Base-by-base conservation (phyloP, 1,140 invertebrate genomes). In the Tetraneura akinire region DNA sequence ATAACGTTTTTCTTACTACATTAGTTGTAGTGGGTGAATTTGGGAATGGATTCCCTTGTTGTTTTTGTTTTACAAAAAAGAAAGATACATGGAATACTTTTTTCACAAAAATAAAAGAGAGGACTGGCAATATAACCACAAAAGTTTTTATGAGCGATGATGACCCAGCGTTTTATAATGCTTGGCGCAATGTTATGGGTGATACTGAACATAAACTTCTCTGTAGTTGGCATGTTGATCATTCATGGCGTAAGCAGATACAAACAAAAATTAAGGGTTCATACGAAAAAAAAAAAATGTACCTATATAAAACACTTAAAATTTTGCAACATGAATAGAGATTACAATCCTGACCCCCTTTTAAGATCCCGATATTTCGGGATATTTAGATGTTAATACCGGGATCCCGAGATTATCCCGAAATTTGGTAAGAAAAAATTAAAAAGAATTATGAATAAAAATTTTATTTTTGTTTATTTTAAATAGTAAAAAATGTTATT, bases 121-220 rank as follows among this genome's bases (percentile, higher is more conserved):
- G 10, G 10, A 55, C n/a, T 55, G 53, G 53, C 49, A 55, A 10
- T 21, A 55, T 55, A 21, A 55, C 6, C 0, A 21, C 53, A 6
- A n/a, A 21, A n/a, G 9, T 55, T 55, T 55, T 55, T 55, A 55
- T 55, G 53, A 55, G 53, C 21, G 53, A 55, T 55, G 53, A 55
- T 21, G 53, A 55, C n/a, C n/a, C n/a, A 21, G 6, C 53, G 11
- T 55, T 21, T 23, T 55, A 55, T 21, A 55, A 55, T 10, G 53
- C 53, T 55, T 55, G 9, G 53, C 5, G 8, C 18, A 5, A 55
- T 21, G n/a, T 55, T 2, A 55, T 55, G 53, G 18, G 18, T 21
- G 3, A n/a, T n/a, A 10, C 9, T n/a, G 53, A 55, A 4, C n/a
- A 21, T 23, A 21, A 21, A 55, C 53, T 23, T 55, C n/a, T 55